These are phyloP conservation scores for Echinops telfairi DNA, from an alignment of 2,113 vertebrate genomes.

Conservation along the genomic window DNA sequence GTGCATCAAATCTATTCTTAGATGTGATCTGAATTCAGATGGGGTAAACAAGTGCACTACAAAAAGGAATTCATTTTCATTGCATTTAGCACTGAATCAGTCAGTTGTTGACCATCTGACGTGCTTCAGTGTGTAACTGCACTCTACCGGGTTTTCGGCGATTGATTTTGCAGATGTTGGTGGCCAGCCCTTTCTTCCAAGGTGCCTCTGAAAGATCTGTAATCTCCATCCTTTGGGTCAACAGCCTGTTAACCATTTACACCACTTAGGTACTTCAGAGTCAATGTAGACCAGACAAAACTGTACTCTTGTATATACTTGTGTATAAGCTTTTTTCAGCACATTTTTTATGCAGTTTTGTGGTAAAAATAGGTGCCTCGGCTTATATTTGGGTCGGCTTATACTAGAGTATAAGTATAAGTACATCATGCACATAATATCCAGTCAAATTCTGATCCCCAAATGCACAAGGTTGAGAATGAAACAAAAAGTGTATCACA, in stretches of 20 bases:
- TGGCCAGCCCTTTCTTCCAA: background rate
- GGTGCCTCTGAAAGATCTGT: background rate
- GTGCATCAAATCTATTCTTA: background rate
- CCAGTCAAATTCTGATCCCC: constrained; percentile 33
- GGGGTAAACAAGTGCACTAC: background rate
- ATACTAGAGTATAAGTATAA: too few relatives aligned
- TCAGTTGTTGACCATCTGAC: background rate
- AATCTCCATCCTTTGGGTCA: background rate
- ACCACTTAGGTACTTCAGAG: background rate
- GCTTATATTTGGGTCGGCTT: too few relatives aligned
- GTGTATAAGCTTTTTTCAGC: too few relatives aligned
- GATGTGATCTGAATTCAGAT: background rate
- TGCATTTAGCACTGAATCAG: background rate
- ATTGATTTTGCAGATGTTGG: background rate
- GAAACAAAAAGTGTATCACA: constrained; percentile 31
- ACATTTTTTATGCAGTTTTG: too few relatives aligned
- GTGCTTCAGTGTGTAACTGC: background rate
- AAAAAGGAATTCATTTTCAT: constrained; percentile 19
- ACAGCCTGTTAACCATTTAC: background rate
- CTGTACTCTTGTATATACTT: background rate
- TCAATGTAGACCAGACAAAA: background rate
- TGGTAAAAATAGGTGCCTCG: too few relatives aligned
- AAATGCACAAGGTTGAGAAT: background rate
- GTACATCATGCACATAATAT: background rate
- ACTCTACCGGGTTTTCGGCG: background rate